Evolutionary conservation across 2,113 vertebrate species (phyloP).

Genomic region (Lathamus discolor): DNA sequence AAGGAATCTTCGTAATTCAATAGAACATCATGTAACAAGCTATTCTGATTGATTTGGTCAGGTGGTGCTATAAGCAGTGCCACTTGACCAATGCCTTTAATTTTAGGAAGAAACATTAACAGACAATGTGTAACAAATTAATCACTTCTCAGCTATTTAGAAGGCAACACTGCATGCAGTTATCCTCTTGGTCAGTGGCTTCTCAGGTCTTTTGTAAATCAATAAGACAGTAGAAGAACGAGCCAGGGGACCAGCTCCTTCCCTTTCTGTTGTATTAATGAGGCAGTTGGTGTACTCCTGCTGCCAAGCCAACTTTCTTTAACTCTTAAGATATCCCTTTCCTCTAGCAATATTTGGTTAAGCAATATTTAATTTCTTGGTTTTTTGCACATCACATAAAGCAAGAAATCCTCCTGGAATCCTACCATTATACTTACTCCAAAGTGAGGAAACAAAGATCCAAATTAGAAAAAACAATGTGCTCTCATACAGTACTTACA

Average conservation of each 20-base stretch:
- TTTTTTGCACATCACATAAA: not conserved
- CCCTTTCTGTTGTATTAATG: not conserved
- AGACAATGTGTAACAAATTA: not conserved
- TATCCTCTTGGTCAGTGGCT: not conserved
- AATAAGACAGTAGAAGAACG: not conserved
- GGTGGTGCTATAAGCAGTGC: not conserved
- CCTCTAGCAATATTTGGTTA: not conserved
- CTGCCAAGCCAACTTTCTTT: not conserved
- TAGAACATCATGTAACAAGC: not conserved
- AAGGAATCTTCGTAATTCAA: not conserved
- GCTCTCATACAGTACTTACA: slow-evolving; percentile 79
- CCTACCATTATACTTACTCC: not conserved
- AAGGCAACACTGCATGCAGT: not conserved
- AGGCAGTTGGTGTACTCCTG: not conserved
- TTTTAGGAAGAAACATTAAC: not conserved
- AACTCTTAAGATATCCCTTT: not conserved
- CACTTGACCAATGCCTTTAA: not conserved
- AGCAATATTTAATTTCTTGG: not conserved
- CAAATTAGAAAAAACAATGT: not conserved
- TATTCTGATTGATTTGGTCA: not conserved
- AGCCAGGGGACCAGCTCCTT: not conserved
- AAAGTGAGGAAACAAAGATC: not conserved
- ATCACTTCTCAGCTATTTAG: not conserved
- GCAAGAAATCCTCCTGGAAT: not conserved
- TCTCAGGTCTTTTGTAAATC: not conserved